Conservation (phyloP, 2,113 vertebrate species). For the Passer domesticus region DNA sequence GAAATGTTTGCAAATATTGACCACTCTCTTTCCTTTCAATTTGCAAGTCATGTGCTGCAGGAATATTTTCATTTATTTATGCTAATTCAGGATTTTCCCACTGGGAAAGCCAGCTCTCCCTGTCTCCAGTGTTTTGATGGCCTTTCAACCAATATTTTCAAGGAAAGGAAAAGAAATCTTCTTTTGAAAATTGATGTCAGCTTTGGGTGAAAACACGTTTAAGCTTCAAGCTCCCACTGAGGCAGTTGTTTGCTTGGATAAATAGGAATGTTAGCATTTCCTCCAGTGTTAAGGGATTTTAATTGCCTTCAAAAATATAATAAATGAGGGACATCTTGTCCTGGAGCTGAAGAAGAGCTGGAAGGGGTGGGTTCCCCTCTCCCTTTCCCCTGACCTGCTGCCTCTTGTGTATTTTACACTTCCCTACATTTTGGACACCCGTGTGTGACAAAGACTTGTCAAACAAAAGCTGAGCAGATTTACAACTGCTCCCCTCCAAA, state of each 20-base stretch:
- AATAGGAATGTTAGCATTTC: constrained; percentile 60
- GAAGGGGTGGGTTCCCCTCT: constrained; percentile 31
- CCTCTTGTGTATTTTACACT: constrained; percentile 76
- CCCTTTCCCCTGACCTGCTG: constrained; percentile 70
- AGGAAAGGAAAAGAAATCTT: constrained; percentile 21
- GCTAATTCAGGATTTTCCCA: not conserved
- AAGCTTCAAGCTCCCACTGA: constrained; percentile 5
- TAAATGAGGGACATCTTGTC: constrained; percentile 53
- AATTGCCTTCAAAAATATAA: constrained; percentile 55
- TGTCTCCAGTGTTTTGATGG: not conserved
- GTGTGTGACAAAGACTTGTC: constrained; percentile 80
- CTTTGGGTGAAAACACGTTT: not conserved
- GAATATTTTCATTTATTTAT: not conserved
- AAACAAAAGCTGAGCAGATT: constrained; percentile 80
- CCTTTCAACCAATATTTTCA: constrained; percentile 11
- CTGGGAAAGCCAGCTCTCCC: not conserved
- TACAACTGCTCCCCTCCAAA: constrained; percentile 72
- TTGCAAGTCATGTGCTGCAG: not conserved
- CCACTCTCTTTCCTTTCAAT: not conserved
- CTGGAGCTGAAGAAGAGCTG: constrained; percentile 49
- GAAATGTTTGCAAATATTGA: not conserved
- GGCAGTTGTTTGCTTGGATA: constrained; percentile 53
- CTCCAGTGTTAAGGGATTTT: constrained; percentile 54
- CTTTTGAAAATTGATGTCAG: constrained; percentile 18
- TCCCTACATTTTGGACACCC: constrained; percentile 74